A percentile compares a stretch with the other conserved stretches of the same genome.
Conservation (phyloP, 2,797 vertebrate species). For the Anolis apletophallus region DNA sequence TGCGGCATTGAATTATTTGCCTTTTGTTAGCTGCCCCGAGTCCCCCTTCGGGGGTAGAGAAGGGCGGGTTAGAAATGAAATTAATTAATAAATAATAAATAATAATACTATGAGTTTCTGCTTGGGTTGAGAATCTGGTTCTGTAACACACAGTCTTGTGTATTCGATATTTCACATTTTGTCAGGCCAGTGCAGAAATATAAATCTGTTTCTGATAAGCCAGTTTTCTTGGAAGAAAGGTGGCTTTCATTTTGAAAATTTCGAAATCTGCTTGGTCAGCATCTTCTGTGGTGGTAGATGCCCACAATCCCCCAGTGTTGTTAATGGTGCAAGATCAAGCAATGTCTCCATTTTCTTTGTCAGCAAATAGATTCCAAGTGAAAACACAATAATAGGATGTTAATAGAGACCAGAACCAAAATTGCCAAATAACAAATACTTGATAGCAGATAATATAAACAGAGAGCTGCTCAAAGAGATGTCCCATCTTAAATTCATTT, state of each 20-base stretch:
- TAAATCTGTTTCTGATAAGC: constrained; percentile 22
- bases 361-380: constrained; percentile 33
- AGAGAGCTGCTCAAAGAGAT: constrained; percentile 27
- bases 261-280: background rate
- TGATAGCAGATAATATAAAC: constrained; percentile 39
- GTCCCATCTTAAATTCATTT: constrained; percentile 33
- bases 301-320: constrained; percentile 10
- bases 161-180: background rate
- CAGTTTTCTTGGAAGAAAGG: constrained; percentile 27
- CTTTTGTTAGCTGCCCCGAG: too few species aligned
- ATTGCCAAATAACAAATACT: constrained; percentile 32
- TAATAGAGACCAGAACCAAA: constrained; percentile 38
- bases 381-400: constrained; percentile 21
- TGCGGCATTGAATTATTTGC: too few species aligned
- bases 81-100: too few species aligned
- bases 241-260: constrained; percentile 26
- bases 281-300: constrained; percentile 13
- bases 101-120: background rate
- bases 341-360: constrained; percentile 26
- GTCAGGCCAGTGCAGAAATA: background rate
- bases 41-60: too few species aligned
- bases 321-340: constrained; percentile 14
- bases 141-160: background rate
- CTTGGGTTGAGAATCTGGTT: background rate
- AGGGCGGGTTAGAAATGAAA: too few species aligned